Percentiles rank a stretch among this genome's conserved stretches.
Conservation (phyloP, 1,140 invertebrate species). For the Drosophila sucinea region DNA sequence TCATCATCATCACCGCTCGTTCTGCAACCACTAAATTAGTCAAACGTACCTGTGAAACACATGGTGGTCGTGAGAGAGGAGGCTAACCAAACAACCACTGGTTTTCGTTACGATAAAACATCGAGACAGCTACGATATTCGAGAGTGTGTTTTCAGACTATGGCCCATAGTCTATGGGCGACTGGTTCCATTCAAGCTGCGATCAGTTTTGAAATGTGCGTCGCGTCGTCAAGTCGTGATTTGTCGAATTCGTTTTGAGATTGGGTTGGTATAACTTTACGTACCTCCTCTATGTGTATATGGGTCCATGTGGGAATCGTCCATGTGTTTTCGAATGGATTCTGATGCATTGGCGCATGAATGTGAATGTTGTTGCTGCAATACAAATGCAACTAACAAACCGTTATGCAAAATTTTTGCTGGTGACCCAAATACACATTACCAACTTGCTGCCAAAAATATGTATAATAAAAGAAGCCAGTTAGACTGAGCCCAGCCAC, state of each 20-base stretch:
- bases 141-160: not conserved
- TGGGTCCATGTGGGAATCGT: constrained; percentile 17
- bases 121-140: constrained; percentile 22
- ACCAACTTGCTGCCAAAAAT: constrained; percentile 47
- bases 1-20: constrained; percentile 11
- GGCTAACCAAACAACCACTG: not conserved
- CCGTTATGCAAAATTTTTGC: constrained; percentile 71
- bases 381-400: constrained; percentile 40
- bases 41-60: constrained; percentile 7
- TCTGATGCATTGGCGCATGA: constrained; percentile 58
- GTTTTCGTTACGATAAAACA: not conserved
- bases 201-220: constrained; percentile 61
- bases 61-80: not conserved
- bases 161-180: too few species aligned
- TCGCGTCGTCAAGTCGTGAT: constrained; percentile 60
- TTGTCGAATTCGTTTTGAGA: constrained; percentile 14
- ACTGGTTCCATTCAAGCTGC: constrained; percentile 42
- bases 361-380: constrained; percentile 41
- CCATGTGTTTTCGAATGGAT: constrained; percentile 25
- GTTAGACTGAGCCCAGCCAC: constrained; percentile 43
- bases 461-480: constrained; percentile 28
- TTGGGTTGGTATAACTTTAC: not conserved
- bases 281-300: not conserved
- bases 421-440: constrained; percentile 68
- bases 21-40: constrained; percentile 33